A percentile compares a stretch with the other conserved stretches of the same genome.
phyloP scores from a whole-genome alignment of 1,140 invertebrate genomes.

The Lordiphosa mommai region DNA sequence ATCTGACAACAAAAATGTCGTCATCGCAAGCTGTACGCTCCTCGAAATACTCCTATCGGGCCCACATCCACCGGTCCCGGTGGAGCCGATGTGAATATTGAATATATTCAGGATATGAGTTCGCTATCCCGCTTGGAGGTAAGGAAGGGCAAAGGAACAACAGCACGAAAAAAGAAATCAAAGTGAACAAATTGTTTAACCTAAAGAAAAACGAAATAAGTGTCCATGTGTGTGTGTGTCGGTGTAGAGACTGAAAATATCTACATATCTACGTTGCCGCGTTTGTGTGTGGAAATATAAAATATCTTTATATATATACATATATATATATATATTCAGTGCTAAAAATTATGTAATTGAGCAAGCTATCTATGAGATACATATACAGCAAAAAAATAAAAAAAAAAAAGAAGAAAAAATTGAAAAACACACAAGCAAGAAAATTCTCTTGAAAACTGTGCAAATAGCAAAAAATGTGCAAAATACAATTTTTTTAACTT shows the following conservation, averaged over 20 bases:
- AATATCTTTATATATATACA: conserved; percentile 50
- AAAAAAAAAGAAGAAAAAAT: too few species aligned
- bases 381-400: conserved; percentile 8
- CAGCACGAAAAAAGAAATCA: conserved; percentile 12
- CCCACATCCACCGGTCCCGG: conserved; percentile 86
- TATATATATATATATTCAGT: conserved; percentile 34
- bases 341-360: conserved; percentile 54
- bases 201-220: conserved; percentile 22
- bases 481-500: background rate
- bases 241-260: conserved; percentile 1
- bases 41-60: conserved; percentile 93
- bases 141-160: conserved; percentile 73
- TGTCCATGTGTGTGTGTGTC: conserved; percentile 11
- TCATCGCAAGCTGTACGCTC: conserved; percentile 90
- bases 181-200: conserved; percentile 40
- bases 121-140: conserved; percentile 96
- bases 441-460: conserved; percentile 2
- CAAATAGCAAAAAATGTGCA: too few species aligned
- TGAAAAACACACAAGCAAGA: background rate
- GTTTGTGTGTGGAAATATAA: conserved; percentile 72
- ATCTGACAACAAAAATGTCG: conserved; percentile 69
- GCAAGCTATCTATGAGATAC: conserved; percentile 18
- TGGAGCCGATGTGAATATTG: conserved; percentile 93
- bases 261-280: conserved; percentile 21
- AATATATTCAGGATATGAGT: conserved; percentile 94